These are phyloP conservation scores for Sialia sialis DNA, from an alignment of 2,113 vertebrate genomes.

Conservation along the genomic window DNA sequence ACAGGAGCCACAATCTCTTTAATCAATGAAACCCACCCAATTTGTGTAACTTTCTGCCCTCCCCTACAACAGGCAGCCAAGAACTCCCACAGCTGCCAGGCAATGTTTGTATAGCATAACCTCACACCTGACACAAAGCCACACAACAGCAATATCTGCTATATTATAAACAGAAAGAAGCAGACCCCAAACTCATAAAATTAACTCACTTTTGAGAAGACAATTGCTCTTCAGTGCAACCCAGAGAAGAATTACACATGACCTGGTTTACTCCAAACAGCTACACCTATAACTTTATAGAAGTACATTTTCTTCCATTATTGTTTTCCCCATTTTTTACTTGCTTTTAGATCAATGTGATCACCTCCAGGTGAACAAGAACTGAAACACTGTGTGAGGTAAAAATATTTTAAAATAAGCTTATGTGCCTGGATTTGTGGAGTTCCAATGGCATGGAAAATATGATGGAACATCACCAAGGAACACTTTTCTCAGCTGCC, in stretches of 20 bases:
- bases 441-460: neutral
- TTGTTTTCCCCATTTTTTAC: neutral
- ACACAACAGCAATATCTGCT: neutral
- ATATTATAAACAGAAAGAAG: neutral
- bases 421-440: neutral
- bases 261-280: neutral
- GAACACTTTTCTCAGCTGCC: neutral
- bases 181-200: neutral
- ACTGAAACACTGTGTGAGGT: neutral
- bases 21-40: neutral
- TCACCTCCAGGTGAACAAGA: neutral
- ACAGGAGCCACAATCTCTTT: neutral
- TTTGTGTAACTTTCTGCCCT: neutral
- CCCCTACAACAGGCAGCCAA: neutral
- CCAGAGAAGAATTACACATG: neutral
- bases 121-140: neutral
- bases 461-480: neutral
- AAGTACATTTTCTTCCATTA: neutral
- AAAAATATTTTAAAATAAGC: neutral
- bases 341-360: neutral
- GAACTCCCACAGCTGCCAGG: neutral
- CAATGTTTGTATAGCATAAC: neutral
- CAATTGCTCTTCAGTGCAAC: neutral
- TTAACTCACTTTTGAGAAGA: neutral
- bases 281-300: fast-evolving